Conservation (phyloP, 2,113 vertebrate genomes). For the Embiotoca jacksoni region DNA sequence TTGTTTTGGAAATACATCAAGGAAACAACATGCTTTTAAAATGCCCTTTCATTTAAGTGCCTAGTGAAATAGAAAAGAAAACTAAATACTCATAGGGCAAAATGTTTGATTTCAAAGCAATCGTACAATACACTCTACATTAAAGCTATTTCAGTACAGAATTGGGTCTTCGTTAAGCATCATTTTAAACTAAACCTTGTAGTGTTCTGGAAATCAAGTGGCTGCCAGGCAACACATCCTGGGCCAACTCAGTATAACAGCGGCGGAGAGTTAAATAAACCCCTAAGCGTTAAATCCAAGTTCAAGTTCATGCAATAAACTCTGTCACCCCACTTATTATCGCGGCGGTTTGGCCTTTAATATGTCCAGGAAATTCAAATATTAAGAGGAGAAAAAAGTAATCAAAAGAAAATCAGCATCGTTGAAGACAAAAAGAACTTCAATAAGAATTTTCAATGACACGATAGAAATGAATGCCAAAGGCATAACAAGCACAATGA, state of each 20-base stretch:
- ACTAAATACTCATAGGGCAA: neutral
- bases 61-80: neutral
- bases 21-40: slow-evolving; percentile 14
- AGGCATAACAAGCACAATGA: slow-evolving; percentile 58
- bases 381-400: slow-evolving; percentile 45
- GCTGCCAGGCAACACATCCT: neutral
- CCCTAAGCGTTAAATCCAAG: slow-evolving; percentile 7
- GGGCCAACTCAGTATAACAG: neutral
- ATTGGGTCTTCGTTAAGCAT: neutral
- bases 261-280: slow-evolving; percentile 18
- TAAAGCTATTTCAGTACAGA: slow-evolving; percentile 14
- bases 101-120: slow-evolving; percentile 4
- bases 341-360: slow-evolving; percentile 23
- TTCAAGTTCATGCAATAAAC: slow-evolving; percentile 25
- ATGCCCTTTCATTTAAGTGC: slow-evolving; percentile 16
- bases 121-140: neutral
- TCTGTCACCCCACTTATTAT: slow-evolving; percentile 16
- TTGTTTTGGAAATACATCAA: neutral
- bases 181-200: slow-evolving; percentile 2
- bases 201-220: slow-evolving; percentile 20
- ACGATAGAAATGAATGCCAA: slow-evolving; percentile 50
- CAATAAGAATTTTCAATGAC: slow-evolving; percentile 62
- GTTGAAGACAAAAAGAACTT: slow-evolving; percentile 44
- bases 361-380: slow-evolving; percentile 23
- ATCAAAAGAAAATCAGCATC: slow-evolving; percentile 61